phyloP scores from a whole-genome alignment of 1,140 invertebrate species.

The Acarapis woodi region DNA sequence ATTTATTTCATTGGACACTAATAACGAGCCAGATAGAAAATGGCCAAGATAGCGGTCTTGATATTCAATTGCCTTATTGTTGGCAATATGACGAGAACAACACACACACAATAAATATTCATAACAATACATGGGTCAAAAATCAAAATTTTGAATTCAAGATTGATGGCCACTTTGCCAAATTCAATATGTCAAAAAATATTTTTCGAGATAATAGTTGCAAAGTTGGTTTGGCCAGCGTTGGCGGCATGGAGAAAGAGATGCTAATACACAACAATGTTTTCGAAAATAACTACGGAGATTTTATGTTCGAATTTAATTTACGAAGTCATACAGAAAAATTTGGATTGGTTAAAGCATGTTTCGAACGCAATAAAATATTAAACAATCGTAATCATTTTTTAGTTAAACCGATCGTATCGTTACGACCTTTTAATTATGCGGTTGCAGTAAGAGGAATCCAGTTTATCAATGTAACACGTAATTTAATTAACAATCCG shows the following conservation, averaged over 20 bases:
- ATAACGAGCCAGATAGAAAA: conserved; percentile 49
- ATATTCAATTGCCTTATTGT: conserved; percentile 58
- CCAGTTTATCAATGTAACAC: conserved; percentile 63
- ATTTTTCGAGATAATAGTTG: conserved; percentile 58
- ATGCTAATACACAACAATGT: conserved; percentile 37
- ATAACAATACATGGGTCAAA: conserved; percentile 51
- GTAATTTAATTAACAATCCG: conserved; percentile 66
- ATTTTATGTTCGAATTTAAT: conserved; percentile 60
- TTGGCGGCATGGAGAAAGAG: conserved; percentile 89
- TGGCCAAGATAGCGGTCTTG: conserved; percentile 50
- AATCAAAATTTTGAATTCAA: conserved; percentile 57
- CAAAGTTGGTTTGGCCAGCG: conserved; percentile 39
- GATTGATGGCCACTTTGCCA: conserved; percentile 67
- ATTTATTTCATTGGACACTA: conserved; percentile 71
- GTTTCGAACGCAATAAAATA: conserved; percentile 12
- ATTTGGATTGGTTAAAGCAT: conserved; percentile 21
- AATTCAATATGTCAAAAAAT: conserved; percentile 41
- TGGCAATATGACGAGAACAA: conserved; percentile 85
- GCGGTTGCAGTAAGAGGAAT: conserved; percentile 73
- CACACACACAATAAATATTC: conserved; percentile 54
- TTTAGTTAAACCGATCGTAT: conserved; percentile 11
- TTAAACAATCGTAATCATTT: conserved; percentile 7
- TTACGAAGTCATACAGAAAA: conserved; percentile 79
- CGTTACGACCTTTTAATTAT: conserved; percentile 28
- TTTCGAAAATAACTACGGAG: conserved; percentile 48